These are phyloP conservation scores for Mechanitis messenoides DNA, from an alignment of 2,888 invertebrate species.

Conservation along the genomic window DNA sequence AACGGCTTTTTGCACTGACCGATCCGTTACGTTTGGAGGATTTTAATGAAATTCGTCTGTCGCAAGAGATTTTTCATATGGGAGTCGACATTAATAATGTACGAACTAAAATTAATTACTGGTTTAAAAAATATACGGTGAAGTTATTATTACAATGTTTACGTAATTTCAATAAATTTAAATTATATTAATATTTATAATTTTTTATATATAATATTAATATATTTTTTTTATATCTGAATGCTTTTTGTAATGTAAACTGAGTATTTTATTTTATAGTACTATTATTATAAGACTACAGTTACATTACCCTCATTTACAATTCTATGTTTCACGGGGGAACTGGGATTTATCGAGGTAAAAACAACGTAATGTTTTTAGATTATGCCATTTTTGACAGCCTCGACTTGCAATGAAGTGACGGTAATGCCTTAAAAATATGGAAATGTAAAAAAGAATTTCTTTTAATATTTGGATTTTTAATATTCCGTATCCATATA, in stretches of 20 bases:
- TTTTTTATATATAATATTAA: no score
- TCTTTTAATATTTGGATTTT: no score
- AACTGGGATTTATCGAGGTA: slow-evolving; percentile 20
- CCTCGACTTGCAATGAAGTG: not conserved
- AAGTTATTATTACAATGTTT: no score
- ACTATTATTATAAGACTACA: slow-evolving; percentile 20
- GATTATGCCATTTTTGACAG: not conserved
- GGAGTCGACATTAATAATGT: not conserved
- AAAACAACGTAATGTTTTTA: slow-evolving; percentile 22
- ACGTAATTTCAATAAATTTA: no score
- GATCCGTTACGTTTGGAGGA: slow-evolving; percentile 22
- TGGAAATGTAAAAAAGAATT: no score
- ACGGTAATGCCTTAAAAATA: no score
- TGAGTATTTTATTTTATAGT: slow-evolving; percentile 4
- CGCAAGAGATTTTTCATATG: slow-evolving; percentile 8
- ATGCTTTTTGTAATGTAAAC: not conserved
- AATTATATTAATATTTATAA: no score
- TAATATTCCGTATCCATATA: no score
- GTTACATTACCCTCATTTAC: slow-evolving; percentile 20
- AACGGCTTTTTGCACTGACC: slow-evolving; percentile 26
- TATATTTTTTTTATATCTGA: no score
- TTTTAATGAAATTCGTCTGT: slow-evolving; percentile 33
- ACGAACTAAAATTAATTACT: not conserved
- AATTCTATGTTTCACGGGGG: slow-evolving; percentile 22
- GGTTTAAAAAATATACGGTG: not conserved